Base-by-base conservation (phyloP, 2,888 invertebrate species). In the Parnassius orleans region DNA sequence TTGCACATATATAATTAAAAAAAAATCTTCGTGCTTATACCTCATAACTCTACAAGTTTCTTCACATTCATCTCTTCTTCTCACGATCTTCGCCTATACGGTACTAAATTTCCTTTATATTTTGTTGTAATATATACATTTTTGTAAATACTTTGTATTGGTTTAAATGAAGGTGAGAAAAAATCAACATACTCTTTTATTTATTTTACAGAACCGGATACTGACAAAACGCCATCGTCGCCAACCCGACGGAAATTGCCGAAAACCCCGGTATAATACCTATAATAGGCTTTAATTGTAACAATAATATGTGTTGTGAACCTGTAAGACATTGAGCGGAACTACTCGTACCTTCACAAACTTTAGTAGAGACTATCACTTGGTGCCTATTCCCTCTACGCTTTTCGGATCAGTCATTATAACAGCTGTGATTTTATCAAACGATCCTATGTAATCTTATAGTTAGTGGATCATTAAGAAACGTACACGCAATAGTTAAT, bases 221-320 rank as follows among this genome's bases (percentile, higher is more conserved):
- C 93, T 83, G 96, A 96, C 90, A 97, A 97, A 94, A 94, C 96
- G 78, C 97, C 96, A 81, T 95, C 96, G 74, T 97, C 97, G 81
- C 97, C 97, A 80, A 96, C 97, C 74, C 94, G 97, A 93, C 95
- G 98, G 94, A 97, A 97, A 95, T 94, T 98, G 92, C 98, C 98
- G 90, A 97, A 97, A 95, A 98, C 98, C 92, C 98, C 98, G 95
- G 97, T 98, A 97, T 96, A 97, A 96, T 95, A 93, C 92, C 86
- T 87, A 91, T 15, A 48, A 48, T 86, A 90, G 89, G 89, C 83
- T 89, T 87, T 89, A 86, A 84, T 81, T 85, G 84, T 90, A 87
- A 14, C 14, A 14, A 88, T 92, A 90, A 90, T 33, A 33, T 33
- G 90, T 93, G 92, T 92, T 93, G 90, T 93, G 90, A 92, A 82